A percentile compares a stretch with the other conserved stretches of the same genome.
These are phyloP conservation scores for Cordylochernes scorpioides DNA, from an alignment of 2,888 invertebrate genomes.

Conservation along the genomic window DNA sequence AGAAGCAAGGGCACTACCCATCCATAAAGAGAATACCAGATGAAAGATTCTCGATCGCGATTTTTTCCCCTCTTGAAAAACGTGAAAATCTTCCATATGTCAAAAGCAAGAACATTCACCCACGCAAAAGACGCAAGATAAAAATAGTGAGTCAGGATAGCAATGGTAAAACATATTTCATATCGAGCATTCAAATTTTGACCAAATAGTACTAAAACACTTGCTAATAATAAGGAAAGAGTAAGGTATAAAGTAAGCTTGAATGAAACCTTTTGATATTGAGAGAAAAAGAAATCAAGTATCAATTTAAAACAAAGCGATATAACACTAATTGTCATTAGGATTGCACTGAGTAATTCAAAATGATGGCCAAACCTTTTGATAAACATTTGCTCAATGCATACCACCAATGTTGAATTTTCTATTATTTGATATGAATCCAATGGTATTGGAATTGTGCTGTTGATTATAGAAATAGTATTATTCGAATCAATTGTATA, in stretches of 20 bases:
- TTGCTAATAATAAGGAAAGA: conserved; percentile 17
- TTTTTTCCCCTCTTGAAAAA: too few relatives aligned
- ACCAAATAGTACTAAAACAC: conserved; percentile 16
- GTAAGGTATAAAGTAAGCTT: conserved; percentile 17
- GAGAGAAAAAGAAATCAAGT: conserved; percentile 13
- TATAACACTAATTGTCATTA: too few relatives aligned
- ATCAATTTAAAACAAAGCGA: too few relatives aligned
- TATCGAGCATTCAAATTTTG: conserved; percentile 3
- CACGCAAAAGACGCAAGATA: conserved; percentile 20
- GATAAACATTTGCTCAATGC: too few relatives aligned
- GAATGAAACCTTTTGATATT: conserved; percentile 17
- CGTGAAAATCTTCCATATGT: conserved; percentile 19
- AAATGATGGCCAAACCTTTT: too few relatives aligned
- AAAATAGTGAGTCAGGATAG: conserved; percentile 17
- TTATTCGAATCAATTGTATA: too few relatives aligned
- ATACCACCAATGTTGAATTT: too few relatives aligned
- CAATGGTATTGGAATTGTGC: too few relatives aligned
- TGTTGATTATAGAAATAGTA: too few relatives aligned
- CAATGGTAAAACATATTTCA: conserved; percentile 13
- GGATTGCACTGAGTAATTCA: too few relatives aligned
- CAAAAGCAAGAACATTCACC: conserved; percentile 20
- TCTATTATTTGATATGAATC: too few relatives aligned
- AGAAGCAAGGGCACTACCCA: conserved; percentile 4
- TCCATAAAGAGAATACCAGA: conserved; percentile 5
- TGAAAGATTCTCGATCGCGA: neutral